Evolutionary conservation across 2,888 invertebrate species (phyloP), one percentile per base, ranked within the genome.

Genomic region (Melikaiella ostensackeni): DNA sequence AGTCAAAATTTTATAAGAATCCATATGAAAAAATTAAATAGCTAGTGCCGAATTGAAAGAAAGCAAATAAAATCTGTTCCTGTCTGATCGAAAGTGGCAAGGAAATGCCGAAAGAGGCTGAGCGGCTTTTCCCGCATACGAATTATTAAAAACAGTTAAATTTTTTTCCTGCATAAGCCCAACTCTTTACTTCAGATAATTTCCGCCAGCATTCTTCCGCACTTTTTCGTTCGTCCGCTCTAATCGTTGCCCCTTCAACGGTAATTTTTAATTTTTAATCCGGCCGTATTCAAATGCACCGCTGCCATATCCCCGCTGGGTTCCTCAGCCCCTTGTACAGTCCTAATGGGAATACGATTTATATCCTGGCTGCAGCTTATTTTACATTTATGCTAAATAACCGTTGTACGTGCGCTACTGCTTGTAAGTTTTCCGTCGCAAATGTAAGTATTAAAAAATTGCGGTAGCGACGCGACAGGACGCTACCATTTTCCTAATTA

Each of bases 231-330:
- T 80, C 80, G 81, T 80, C 79, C 79, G 79, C 84, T 85, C 88
- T 89, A 89, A 88, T 89, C 88, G 88, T 84, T 84, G 77, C 77
- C 82, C 84, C 82, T 82, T 80, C 82, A 78, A 82, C 81, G 85
- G 88, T 87, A 88, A 88, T 89, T 88, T 91, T 91, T 90, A 91
- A 91, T 91, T 91, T 91, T 91, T 90, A 90, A 90, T 90, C 88
- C 88, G 81, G 81, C 84, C 84, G 86, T 91, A 91, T 89, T 90
- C 88, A 91, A 90, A 90, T 90, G 86, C 86, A 86, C 77, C 55
- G 33, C 81, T 80, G 78, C 50, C n/a, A 33, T 66, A 83, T 79
- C 75, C 79, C 77, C 81, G 75, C 81, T 75, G 75, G 74, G 35
- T 75, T 75, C 75, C 79, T 77, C 76, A 82, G 76, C 75, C 78